phyloP scores from a whole-genome alignment of 2,797 vertebrate species.

The Sebastiscus tertius region DNA sequence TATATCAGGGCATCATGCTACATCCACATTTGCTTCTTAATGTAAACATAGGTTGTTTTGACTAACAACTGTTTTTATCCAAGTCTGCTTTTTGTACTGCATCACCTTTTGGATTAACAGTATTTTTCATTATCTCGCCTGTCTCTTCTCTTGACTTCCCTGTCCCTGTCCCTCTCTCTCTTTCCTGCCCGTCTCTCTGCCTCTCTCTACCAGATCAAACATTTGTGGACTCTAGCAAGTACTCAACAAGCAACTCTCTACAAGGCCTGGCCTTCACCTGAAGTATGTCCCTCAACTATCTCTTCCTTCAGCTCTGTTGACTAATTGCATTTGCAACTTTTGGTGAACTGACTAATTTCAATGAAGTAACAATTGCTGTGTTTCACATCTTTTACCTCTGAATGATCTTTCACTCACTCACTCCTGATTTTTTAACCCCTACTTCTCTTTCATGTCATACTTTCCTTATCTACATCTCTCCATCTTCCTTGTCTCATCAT shows the following conservation, averaged over 20 bases:
- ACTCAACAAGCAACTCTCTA: conserved; percentile 93
- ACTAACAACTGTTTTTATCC: neutral
- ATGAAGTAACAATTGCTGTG: neutral
- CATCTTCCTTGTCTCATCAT: neutral
- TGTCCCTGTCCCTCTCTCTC: conserved; percentile 64
- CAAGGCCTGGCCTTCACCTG: conserved; percentile 96
- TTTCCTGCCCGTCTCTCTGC: conserved; percentile 63
- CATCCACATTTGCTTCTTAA: neutral
- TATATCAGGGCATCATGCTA: neutral
- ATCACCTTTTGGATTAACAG: conserved; percentile 8
- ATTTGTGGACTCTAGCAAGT: conserved; percentile 98
- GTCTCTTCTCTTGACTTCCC: conserved; percentile 55
- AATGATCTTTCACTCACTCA: neutral
- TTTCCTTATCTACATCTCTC: neutral
- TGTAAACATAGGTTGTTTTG: neutral
- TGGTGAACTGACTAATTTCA: neutral
- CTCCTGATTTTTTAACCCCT: neutral
- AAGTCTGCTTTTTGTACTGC: neutral
- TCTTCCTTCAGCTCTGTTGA: conserved; percentile 23
- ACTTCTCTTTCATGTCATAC: neutral
- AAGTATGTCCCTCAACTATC: conserved; percentile 87
- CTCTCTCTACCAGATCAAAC: conserved; percentile 90
- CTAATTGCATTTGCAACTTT: conserved; percentile 9
- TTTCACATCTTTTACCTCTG: conserved; percentile 2
- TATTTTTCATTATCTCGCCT: conserved; percentile 26